These are phyloP conservation scores for Sinonovacula constricta DNA, from an alignment of 1,140 invertebrate genomes.

Conservation along the genomic window DNA sequence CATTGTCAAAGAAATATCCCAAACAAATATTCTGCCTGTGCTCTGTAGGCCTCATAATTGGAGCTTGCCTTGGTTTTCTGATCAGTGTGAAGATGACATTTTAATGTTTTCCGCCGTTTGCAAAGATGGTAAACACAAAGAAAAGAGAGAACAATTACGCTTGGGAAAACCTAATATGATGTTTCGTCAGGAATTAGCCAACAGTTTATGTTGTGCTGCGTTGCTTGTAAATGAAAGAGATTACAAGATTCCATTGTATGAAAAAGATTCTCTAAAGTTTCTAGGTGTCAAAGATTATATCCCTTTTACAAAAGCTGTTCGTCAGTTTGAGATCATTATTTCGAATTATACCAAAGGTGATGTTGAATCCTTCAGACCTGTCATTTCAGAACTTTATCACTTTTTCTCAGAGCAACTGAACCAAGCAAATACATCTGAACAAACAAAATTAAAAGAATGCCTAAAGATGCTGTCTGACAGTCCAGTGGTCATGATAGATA, in stretches of 20 bases:
- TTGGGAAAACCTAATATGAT: no score
- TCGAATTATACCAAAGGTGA: background rate
- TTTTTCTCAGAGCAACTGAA: background rate
- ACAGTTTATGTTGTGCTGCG: no score
- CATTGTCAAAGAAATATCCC: no score
- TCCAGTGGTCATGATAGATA: slow-evolving; percentile 29
- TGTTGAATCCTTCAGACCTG: background rate
- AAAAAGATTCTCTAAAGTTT: no score
- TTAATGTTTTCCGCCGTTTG: background rate
- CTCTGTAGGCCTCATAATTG: background rate
- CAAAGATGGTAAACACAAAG: background rate
- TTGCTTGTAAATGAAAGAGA: no score
- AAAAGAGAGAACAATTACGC: no score
- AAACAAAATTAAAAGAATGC: background rate
- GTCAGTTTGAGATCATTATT: background rate
- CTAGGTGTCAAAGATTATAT: no score
- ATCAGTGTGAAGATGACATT: background rate
- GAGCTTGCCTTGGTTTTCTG: background rate
- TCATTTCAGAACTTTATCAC: background rate
- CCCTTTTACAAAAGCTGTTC: background rate
- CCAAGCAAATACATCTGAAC: no score
- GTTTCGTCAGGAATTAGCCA: no score
- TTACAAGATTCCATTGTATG: background rate
- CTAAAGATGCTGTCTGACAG: background rate
- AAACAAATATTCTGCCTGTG: background rate